A percentile compares a stretch with the other conserved stretches of the same genome.
phyloP scores from a whole-genome alignment of 2,113 vertebrate genomes.

The Corvus cornix region DNA sequence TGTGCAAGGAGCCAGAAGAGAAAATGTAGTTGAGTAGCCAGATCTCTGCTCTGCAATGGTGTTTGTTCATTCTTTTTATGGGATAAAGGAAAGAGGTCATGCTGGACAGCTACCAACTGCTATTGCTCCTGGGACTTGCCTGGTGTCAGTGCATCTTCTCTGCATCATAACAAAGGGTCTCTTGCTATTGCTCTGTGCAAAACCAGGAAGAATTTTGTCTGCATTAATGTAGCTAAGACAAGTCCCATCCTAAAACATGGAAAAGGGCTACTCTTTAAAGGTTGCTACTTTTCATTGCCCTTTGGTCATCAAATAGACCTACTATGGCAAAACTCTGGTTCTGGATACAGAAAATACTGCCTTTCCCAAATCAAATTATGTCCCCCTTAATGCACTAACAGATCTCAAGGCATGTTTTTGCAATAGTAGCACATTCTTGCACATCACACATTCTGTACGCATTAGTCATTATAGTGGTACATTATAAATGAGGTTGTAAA shows the following conservation, averaged over 20 bases:
- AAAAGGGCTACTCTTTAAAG: neutral
- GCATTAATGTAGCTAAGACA: neutral
- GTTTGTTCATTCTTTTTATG: neutral
- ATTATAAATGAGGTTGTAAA: neutral
- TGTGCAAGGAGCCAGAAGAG: neutral
- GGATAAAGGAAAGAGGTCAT: neutral
- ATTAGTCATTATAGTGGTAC: neutral
- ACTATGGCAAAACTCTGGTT: neutral
- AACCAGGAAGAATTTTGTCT: neutral
- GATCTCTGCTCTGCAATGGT: neutral
- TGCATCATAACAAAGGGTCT: neutral
- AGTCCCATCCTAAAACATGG: neutral
- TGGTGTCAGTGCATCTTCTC: neutral
- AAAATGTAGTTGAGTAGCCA: neutral
- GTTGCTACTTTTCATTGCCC: neutral
- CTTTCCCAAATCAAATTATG: neutral
- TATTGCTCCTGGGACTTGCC: neutral
- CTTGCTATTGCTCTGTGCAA: neutral
- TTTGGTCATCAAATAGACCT: neutral
- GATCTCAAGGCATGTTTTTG: neutral
- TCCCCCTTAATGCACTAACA: neutral
- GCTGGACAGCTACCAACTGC: neutral
- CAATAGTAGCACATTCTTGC: neutral
- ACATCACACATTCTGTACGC: neutral
- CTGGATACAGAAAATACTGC: neutral